Conservation (phyloP, 2,113 vertebrate species). For the Pionites leucogaster region DNA sequence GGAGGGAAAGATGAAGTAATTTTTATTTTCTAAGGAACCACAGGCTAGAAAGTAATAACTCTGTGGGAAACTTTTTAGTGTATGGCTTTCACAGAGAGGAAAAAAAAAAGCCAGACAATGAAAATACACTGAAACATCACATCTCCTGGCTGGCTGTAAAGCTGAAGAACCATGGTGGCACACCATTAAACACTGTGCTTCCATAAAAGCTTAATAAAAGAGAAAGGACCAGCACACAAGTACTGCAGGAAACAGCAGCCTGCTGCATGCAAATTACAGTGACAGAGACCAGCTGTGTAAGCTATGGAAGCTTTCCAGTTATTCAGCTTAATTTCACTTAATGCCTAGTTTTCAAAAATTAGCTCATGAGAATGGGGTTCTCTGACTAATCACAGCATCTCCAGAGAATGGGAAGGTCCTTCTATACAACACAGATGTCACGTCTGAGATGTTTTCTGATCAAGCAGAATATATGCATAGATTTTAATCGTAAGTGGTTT, state of each 20-base stretch:
- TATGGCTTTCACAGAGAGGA: fast-evolving
- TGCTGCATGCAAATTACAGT: neutral
- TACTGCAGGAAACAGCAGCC: neutral
- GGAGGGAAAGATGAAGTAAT: neutral
- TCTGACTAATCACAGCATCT: neutral
- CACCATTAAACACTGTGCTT: fast-evolving
- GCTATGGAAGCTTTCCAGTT: neutral
- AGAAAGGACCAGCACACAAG: neutral
- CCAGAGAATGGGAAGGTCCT: neutral
- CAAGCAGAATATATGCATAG: neutral
- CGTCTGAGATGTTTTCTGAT: neutral
- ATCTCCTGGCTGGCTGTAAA: neutral
- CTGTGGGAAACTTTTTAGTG: neutral
- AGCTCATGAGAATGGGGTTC: neutral
- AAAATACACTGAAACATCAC: neutral
- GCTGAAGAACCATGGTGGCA: fast-evolving
- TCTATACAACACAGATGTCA: neutral
- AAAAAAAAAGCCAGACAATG: neutral
- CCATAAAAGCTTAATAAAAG: neutral
- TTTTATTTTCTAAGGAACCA: neutral
- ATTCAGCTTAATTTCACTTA: constrained; percentile 35
- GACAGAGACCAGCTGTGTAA: neutral
- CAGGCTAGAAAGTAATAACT: neutral
- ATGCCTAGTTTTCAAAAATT: constrained; percentile 10
- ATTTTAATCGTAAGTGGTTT: neutral